Evolutionary conservation across 2,113 vertebrate genomes (phyloP).

Genomic region (Python bivittatus): DNA sequence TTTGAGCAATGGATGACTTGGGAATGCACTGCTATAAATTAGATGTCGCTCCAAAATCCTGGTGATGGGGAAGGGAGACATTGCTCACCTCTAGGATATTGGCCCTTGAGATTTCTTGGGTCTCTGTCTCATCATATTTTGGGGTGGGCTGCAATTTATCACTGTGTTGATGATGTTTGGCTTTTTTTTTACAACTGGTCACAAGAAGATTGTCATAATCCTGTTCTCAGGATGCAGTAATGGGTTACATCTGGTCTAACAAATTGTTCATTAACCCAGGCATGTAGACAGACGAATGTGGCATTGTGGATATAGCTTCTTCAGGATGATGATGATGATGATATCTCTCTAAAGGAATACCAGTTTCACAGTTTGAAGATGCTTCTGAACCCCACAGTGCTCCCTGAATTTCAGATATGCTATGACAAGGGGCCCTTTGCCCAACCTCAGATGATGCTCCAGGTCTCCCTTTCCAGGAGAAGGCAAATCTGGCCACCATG

Average conservation of each 20-base stretch:
- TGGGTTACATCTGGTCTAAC: background rate
- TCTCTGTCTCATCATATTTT: background rate
- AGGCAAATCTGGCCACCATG: too few relatives aligned
- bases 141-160: background rate
- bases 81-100: background rate
- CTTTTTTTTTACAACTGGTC: background rate
- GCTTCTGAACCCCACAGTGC: background rate
- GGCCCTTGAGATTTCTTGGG: background rate
- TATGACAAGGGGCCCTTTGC: background rate
- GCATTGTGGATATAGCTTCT: background rate
- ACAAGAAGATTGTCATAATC: background rate
- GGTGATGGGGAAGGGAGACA: background rate
- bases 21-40: background rate
- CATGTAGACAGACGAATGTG: background rate
- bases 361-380: background rate
- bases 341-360: background rate
- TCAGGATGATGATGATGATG: background rate
- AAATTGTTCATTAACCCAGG: background rate
- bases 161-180: background rate
- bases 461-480: too few relatives aligned
- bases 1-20: background rate
- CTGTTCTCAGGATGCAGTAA: background rate
- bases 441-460: too few relatives aligned
- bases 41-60: background rate
- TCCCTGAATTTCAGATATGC: background rate